phyloP scores from a whole-genome alignment of 1,140 invertebrate genomes.

The Armadillidium nasatum region DNA sequence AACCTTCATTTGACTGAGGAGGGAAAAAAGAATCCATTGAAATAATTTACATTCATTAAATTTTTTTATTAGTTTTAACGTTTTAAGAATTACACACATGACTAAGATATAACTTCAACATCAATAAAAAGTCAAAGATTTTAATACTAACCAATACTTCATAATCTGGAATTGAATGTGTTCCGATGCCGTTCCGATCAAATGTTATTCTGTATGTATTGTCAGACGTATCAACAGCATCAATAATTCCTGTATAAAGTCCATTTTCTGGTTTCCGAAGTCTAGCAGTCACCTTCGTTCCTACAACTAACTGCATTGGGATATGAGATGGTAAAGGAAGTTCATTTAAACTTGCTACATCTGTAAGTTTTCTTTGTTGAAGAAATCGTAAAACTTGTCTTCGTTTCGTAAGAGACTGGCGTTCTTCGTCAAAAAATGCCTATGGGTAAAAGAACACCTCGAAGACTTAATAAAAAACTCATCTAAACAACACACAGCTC shows the following conservation, averaged over 20 bases:
- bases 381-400: constrained; percentile 86
- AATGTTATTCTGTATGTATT: constrained; percentile 97
- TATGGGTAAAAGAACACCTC: no score
- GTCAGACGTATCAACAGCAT: constrained; percentile 94
- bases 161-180: constrained; percentile 93
- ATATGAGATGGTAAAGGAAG: constrained; percentile 93
- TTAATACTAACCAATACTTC: constrained; percentile 71
- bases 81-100: not conserved
- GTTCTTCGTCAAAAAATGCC: constrained; percentile 93
- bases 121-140: not conserved
- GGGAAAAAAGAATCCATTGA: constrained; percentile 25
- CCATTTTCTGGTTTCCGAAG: constrained; percentile 92
- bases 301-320: constrained; percentile 91
- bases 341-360: constrained; percentile 72
- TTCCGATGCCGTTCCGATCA: constrained; percentile 85
- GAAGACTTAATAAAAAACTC: no score
- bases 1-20: constrained; percentile 72
- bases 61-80: not conserved
- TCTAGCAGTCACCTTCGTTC: constrained; percentile 70
- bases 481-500: not conserved
- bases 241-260: constrained; percentile 81
- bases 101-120: not conserved
- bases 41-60: not conserved
- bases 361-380: constrained; percentile 88
- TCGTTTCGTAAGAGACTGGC: constrained; percentile 81